Conservation (phyloP, 2,113 vertebrate genomes). For the Podarcis cretensis region DNA sequence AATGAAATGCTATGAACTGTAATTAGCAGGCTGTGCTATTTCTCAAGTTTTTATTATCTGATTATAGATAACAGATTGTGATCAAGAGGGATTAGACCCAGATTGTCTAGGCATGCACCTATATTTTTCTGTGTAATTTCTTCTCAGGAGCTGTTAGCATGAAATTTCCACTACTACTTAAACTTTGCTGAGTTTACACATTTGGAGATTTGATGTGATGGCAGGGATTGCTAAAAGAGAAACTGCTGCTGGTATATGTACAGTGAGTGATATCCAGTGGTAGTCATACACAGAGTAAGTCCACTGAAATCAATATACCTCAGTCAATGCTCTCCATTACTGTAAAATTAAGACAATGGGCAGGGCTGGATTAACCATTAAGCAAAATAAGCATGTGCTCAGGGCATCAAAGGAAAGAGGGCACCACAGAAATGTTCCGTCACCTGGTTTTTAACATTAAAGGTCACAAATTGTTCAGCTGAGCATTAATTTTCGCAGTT, state of each 20-base stretch:
- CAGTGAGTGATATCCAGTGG: not conserved
- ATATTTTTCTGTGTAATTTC: not conserved
- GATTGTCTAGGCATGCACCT: not conserved
- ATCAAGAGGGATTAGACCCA: not conserved
- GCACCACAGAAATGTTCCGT: too few relatives aligned
- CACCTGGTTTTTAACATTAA: too few relatives aligned
- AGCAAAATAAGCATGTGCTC: too few relatives aligned
- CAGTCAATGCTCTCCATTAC: too few relatives aligned
- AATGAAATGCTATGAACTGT: not conserved
- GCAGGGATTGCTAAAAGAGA: not conserved
- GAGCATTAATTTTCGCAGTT: too few relatives aligned
- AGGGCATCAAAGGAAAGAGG: too few relatives aligned
- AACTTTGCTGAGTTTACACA: not conserved
- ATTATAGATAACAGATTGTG: not conserved
- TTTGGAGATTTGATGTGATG: not conserved
- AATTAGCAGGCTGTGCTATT: not conserved
- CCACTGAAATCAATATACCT: too few relatives aligned
- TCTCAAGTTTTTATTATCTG: not conserved
- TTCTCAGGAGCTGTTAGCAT: not conserved
- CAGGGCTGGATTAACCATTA: too few relatives aligned
- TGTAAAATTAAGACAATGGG: too few relatives aligned
- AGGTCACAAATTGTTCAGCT: too few relatives aligned
- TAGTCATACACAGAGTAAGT: too few relatives aligned
- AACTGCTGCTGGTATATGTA: not conserved
- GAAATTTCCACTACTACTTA: not conserved